Evolutionary conservation across 2,797 vertebrate species (phyloP).

Genomic region (Taeniopygia guttata): DNA sequence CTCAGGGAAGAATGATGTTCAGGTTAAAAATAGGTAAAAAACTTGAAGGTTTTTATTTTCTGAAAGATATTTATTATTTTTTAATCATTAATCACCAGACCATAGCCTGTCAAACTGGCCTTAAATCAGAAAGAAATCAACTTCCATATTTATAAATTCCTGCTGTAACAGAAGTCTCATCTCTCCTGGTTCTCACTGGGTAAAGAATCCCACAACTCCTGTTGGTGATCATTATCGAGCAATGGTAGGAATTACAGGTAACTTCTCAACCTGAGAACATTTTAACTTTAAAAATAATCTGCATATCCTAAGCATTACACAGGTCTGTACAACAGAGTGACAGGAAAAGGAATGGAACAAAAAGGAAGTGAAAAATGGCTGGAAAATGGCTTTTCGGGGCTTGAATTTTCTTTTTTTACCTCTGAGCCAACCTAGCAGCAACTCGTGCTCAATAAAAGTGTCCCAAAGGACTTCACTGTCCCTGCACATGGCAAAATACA

Average conservation of each 20-base stretch:
- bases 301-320: neutral
- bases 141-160: neutral
- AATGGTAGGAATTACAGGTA: neutral
- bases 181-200: neutral
- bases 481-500: neutral
- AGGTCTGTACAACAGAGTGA: neutral
- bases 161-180: neutral
- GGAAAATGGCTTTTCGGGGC: neutral
- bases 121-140: neutral
- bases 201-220: neutral
- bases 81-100: neutral
- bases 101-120: neutral
- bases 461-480: neutral
- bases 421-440: neutral
- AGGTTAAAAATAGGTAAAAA: neutral
- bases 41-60: neutral
- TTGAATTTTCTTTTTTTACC: neutral
- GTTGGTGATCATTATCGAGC: rapidly evolving
- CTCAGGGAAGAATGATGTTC: neutral
- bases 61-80: neutral
- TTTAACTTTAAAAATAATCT: neutral
- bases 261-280: neutral
- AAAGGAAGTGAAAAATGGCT: neutral
- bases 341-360: neutral
- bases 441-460: neutral